These are phyloP conservation scores for Pyrrhosoma nymphula DNA, from an alignment of 2,888 invertebrate species.

Conservation along the genomic window DNA sequence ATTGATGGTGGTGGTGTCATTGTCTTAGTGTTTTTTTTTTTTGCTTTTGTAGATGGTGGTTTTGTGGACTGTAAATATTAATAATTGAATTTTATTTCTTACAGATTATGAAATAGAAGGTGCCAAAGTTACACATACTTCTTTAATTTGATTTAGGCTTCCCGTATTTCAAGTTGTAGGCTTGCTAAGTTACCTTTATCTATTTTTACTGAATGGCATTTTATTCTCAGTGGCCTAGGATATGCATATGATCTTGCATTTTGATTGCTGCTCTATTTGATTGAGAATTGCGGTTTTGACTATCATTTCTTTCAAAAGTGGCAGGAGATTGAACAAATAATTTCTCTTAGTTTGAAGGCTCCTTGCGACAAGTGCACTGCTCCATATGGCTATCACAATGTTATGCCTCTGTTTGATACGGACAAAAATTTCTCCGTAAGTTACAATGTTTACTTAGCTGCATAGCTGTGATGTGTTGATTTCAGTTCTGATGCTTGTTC, in stretches of 20 bases:
- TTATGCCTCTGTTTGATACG: conserved; percentile 93
- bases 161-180: neutral
- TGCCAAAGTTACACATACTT: neutral
- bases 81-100: conserved; percentile 38
- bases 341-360: conserved; percentile 81
- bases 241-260: neutral
- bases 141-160: neutral
- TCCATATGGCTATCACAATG: conserved; percentile 97
- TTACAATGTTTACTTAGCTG: conserved; percentile 75
- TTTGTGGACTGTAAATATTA: conserved; percentile 16
- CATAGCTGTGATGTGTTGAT: conserved; percentile 6
- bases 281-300: neutral
- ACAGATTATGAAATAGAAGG: conserved; percentile 20
- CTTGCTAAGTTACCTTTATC: neutral
- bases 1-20: neutral
- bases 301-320: neutral
- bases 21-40: neutral
- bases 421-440: conserved; percentile 92
- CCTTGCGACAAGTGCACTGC: conserved; percentile 92
- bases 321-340: neutral
- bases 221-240: neutral
- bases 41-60: neutral
- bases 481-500: conserved; percentile 3
- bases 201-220: neutral
- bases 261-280: neutral